Base-by-base conservation (phyloP, 2,113 vertebrate species). In the Burhinus bistriatus region DNA sequence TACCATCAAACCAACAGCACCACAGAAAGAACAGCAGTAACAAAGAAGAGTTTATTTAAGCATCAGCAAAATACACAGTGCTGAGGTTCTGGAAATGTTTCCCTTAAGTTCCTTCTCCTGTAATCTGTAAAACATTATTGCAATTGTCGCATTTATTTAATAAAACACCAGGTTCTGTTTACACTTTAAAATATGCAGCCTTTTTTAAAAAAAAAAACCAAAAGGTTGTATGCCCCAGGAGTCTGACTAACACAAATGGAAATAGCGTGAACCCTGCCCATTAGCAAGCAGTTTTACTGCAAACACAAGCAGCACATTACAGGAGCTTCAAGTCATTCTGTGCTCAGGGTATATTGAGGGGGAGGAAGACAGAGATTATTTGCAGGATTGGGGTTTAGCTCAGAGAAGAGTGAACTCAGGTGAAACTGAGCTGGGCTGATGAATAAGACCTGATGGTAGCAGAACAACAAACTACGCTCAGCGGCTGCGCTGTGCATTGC, bases 91-190 rank as follows among this genome's bases (percentile, higher is more conserved):
- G 72, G 85, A 93, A 96, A 90, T 34, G 45, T 90, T 89, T 93
- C 69, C 88, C 47, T 68, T 76, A 90, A 90, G 34, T 94, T 97
- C 38, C 40, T 89, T 87, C 80, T 89, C 59, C 57, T 79, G 40
- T 94, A 93, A 93, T 92, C 85, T 92, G 54, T 79, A 96, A 95
- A 93, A 92, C 14, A 57, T 96, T 94, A 92, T 94, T 93, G 93
- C 83, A 82, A 70, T 91, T 95, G 95, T 95, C 95, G 95, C 80
- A 91, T 95, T 97, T 97, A 95, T 96, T 98, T 97, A 94, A 97
- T 95, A 96, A 95, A 95, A 91, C 94, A 98, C 82, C 59, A 90
- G 86, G 90, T 90, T 92, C 68, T 97, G 71, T 96, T 97, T 95
- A 81, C 71, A 83, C 66, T 87, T 91, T 95, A 95, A 95, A 96